These are phyloP conservation scores for Tribolium castaneum DNA, from an alignment of 1,140 invertebrate species.

Conservation along the genomic window DNA sequence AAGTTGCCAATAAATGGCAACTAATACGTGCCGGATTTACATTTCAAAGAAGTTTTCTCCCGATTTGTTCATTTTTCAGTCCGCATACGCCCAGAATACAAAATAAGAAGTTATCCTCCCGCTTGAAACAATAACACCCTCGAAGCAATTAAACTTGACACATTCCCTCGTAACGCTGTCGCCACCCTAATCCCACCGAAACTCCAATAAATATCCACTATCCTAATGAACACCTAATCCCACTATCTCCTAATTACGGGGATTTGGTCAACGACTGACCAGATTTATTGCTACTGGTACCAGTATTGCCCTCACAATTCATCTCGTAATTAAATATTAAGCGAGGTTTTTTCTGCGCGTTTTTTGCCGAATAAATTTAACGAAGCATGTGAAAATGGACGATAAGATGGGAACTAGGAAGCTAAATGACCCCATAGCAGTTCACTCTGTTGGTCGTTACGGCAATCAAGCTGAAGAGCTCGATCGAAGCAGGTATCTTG, in stretches of 20 bases:
- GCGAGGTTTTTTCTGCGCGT: not conserved
- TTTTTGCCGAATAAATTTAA: conserved; percentile 33
- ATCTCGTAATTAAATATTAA: conserved; percentile 22
- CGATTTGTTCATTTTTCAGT: not conserved
- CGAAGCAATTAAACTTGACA: conserved; percentile 9
- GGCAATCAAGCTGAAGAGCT: conserved; percentile 50
- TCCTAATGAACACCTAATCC: conserved; percentile 58
- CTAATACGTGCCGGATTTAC: conserved; percentile 18
- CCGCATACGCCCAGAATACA: not conserved
- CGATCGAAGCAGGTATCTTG: conserved; percentile 56
- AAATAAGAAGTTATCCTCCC: not conserved
- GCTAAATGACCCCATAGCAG: conserved; percentile 38
- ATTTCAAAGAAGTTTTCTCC: conserved; percentile 4
- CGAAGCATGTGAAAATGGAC: conserved; percentile 31
- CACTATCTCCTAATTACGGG: conserved; percentile 55
- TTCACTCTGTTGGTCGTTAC: conserved; percentile 55
- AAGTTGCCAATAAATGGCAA: conserved; percentile 12
- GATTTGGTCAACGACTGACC: conserved; percentile 47
- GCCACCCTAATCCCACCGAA: conserved; percentile 52
- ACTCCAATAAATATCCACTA: conserved; percentile 55
- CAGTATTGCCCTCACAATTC: conserved; percentile 43
- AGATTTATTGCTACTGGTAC: conserved; percentile 51
- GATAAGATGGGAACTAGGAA: conserved; percentile 15
- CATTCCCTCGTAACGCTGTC: conserved; percentile 42
- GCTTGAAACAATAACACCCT: not conserved